These are phyloP conservation scores for Peribatodes rhomboidaria DNA, from an alignment of 2,888 invertebrate genomes.

Conservation along the genomic window DNA sequence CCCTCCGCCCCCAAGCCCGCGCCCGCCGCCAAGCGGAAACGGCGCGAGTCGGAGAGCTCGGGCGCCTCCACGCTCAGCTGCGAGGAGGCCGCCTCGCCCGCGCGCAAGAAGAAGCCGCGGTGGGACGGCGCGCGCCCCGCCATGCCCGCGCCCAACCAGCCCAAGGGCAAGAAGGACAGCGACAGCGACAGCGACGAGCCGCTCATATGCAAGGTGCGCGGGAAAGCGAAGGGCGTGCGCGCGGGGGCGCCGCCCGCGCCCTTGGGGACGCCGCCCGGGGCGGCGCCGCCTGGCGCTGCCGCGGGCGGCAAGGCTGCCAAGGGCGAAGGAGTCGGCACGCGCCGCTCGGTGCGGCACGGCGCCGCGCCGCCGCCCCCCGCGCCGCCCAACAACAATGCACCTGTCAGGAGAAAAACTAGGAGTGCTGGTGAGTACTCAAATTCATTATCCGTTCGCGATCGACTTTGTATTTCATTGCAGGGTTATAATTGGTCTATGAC, in stretches of 20 bases:
- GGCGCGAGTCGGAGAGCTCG: conserved; percentile 93
- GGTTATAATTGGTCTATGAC: no score
- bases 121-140: conserved; percentile 67
- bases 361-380: conserved; percentile 60
- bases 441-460: neutral
- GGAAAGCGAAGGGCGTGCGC: conserved; percentile 64
- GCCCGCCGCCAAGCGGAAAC: conserved; percentile 88
- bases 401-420: conserved; percentile 88
- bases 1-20: conserved; percentile 76
- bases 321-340: conserved; percentile 83
- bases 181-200: conserved; percentile 94
- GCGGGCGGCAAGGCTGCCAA: conserved; percentile 51
- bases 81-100: conserved; percentile 79
- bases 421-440: conserved; percentile 88
- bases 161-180: conserved; percentile 88
- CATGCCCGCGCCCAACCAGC: conserved; percentile 74
- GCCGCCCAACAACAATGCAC: conserved; percentile 61
- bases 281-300: conserved; percentile 48
- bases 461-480: no score
- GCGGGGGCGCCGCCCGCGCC: conserved; percentile 63
- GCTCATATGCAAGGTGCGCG: conserved; percentile 90
- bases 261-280: conserved; percentile 6
- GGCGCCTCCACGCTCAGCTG: conserved; percentile 88
- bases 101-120: conserved; percentile 75
- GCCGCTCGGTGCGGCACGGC: conserved; percentile 85